Conservation (phyloP, 2,797 vertebrate genomes). For the Melanotaenia pygmaea region DNA sequence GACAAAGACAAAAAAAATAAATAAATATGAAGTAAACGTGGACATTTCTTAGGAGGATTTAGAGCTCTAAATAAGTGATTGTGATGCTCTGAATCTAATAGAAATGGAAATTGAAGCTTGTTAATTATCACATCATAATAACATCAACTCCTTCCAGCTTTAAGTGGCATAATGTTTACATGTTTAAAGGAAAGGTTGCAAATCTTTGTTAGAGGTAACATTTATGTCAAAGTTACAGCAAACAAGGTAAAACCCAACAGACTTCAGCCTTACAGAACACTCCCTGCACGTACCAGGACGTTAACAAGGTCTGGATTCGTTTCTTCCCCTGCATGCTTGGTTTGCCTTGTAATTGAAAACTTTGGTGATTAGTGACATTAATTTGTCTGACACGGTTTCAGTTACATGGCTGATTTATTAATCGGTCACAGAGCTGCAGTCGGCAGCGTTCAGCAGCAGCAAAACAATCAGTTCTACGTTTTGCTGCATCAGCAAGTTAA, state of each 20-base stretch:
- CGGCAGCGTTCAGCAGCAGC: constrained; percentile 14
- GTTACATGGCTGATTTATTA: constrained; percentile 60
- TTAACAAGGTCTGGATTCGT: constrained; percentile 36
- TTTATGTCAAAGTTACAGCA: too few species aligned
- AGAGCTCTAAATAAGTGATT: too few species aligned
- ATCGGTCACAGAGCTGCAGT: constrained; percentile 46
- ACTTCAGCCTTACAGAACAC: neutral
- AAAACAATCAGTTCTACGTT: constrained; percentile 36
- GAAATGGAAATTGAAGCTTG: too few species aligned
- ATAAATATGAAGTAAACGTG: too few species aligned
- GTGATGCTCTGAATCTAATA: too few species aligned
- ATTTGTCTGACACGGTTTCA: constrained; percentile 56
- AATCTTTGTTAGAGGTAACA: neutral
- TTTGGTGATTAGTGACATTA: constrained; percentile 52
- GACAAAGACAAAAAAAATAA: too few species aligned
- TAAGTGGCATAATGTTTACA: neutral
- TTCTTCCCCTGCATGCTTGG: constrained; percentile 20
- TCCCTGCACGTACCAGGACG: neutral
- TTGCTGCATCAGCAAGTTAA: constrained; percentile 45
- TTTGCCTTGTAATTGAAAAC: constrained; percentile 60
- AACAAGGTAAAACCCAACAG: neutral
- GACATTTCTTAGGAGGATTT: too few species aligned
- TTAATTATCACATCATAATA: too few species aligned
- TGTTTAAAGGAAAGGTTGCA: neutral
- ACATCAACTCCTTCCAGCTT: neutral